Base-by-base conservation (phyloP, 2,888 invertebrate genomes). In the Cremastinae sp. region DNA sequence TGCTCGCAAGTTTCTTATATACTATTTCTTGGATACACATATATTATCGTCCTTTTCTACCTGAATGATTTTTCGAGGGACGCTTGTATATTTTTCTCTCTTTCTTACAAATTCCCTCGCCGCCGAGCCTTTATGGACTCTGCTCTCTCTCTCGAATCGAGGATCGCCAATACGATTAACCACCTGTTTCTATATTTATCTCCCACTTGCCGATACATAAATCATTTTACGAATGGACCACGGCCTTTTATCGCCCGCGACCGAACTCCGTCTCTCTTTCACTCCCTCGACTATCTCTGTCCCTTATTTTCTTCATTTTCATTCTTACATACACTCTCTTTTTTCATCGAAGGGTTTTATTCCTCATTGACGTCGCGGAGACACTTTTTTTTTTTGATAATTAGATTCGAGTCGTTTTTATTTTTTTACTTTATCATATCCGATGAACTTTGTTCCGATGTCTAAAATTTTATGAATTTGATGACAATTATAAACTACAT, bases 141-240 rank as follows among this genome's bases (percentile, higher is more conserved):
- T n/a, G n/a, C n/a, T n/a, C n/a, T n/a, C n/a, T n/a, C n/a, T n/a
- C n/a, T 70, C 73, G 76, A 49, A 51, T 58, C 64, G 61, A 69
- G 61, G 41, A 56, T 47, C 58, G 59, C 64, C 34, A 28, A 69
- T 69, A 80, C 80, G 80, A 82, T 80, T 78, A 81, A 83, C 84
- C 87, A 86, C 86, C 86, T 87, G 87, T 87, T 87, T 87, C 84
- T 87, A 85, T 86, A 85, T 87, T 87, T 84, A 2, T 28, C 84
- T 82, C 79, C 82, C 79, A 78, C 73, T 69, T 80, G 84, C 86
- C 87, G 84, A 83, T 83, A 78, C 85, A 86, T 87, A 86, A 87
- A 87, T 87, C 87, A 87, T 87, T 78, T 80, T 64, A 56, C 78
- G 83, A 87, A 86, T 84, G 81, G 85, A 86, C 84, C 83, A 84